phyloP scores from a whole-genome alignment of 2,797 vertebrate genomes.

The Lepus oiostolus region DNA sequence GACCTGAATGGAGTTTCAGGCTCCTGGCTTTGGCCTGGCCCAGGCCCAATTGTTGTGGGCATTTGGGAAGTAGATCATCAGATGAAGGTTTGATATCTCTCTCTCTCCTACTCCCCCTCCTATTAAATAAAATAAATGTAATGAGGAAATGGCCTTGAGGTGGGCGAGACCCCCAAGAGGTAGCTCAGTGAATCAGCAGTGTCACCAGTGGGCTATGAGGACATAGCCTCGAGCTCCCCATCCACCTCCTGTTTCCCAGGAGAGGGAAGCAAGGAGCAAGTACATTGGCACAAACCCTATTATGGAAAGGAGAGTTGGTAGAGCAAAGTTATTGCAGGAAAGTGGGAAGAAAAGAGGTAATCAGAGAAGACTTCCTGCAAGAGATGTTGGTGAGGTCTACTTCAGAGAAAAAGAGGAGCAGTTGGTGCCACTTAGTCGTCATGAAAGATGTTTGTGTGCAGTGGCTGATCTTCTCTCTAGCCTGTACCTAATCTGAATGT shows the following conservation, averaged over 20 bases:
- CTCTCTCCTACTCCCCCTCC: no score
- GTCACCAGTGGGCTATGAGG: background rate
- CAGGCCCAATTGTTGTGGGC: no score
- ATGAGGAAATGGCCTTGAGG: background rate
- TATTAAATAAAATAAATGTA: no score
- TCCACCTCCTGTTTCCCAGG: background rate
- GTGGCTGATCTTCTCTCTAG: background rate
- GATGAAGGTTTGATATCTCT: no score
- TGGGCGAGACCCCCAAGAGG: background rate
- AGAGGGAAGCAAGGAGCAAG: background rate
- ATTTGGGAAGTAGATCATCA: no score
- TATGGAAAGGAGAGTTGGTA: background rate
- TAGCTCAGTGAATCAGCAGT: background rate
- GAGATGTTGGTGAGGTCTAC: background rate
- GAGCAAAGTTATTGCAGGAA: background rate
- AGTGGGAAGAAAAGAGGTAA: background rate
- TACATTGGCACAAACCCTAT: background rate
- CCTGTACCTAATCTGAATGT: background rate
- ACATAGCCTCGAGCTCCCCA: background rate
- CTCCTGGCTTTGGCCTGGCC: no score
- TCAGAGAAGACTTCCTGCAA: conserved; percentile 10
- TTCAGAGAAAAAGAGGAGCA: background rate
- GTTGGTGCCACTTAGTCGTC: background rate
- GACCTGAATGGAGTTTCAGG: no score
- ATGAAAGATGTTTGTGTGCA: background rate